phyloP scores from a whole-genome alignment of 2,888 invertebrate genomes.

The Epirrita christyi region DNA sequence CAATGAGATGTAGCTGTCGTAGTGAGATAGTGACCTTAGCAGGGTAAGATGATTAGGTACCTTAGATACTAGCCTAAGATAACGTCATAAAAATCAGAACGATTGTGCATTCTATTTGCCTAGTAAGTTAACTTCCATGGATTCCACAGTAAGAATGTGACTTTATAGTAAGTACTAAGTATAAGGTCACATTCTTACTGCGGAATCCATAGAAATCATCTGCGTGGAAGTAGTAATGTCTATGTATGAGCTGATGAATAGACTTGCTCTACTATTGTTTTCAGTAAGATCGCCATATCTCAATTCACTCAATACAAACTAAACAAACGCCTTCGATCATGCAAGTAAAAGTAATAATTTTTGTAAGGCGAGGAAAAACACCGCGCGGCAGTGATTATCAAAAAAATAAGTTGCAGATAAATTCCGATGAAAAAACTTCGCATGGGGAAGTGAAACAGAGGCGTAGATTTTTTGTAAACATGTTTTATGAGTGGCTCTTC shows the following conservation, averaged over 20 bases:
- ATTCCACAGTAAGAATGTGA: too few species aligned
- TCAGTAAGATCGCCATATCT: background rate
- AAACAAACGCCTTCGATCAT: background rate
- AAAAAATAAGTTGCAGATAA: background rate
- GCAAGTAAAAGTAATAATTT: too few species aligned
- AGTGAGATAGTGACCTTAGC: too few species aligned
- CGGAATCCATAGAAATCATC: slow-evolving; percentile 27
- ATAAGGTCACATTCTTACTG: background rate
- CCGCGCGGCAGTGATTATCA: slow-evolving; percentile 7
- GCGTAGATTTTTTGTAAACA: slow-evolving; percentile 5
- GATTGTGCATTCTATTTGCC: too few species aligned
- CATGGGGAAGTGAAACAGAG: background rate
- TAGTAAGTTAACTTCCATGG: too few species aligned
- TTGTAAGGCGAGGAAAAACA: background rate
- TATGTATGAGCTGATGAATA: slow-evolving; percentile 5
- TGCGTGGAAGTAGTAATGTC: slow-evolving; percentile 10
- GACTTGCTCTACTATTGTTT: slow-evolving; percentile 17
- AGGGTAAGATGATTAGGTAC: too few species aligned
- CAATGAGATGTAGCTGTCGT: slow-evolving; percentile 14
- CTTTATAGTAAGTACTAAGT: too few species aligned
- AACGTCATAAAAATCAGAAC: too few species aligned
- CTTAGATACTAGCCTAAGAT: too few species aligned
- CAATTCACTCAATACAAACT: background rate
- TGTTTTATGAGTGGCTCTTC: slow-evolving; percentile 13
- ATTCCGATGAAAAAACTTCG: slow-evolving; percentile 7